Conservation (phyloP, 1,140 invertebrate genomes). For the Drosophila serrata region DNA sequence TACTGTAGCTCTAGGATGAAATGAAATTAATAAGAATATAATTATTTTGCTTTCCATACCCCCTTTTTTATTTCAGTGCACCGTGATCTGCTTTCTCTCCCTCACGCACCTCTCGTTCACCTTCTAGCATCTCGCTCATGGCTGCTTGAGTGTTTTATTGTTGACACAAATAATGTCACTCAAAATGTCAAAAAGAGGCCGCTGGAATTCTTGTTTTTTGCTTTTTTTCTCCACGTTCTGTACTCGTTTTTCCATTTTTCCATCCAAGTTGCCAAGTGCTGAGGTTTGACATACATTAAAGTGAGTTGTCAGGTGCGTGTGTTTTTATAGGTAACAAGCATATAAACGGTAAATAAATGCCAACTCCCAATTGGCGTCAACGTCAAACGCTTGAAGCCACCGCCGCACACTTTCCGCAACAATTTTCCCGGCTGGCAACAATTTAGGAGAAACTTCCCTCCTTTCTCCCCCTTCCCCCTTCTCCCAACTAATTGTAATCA, state of each 20-base stretch:
- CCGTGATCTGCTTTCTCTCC: slow-evolving; percentile 16
- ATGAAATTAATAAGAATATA: too few species aligned
- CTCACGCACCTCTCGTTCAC: slow-evolving; percentile 5
- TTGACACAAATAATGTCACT: slow-evolving; percentile 83
- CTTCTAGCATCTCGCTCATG: slow-evolving; percentile 31
- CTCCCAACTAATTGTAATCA: slow-evolving; percentile 53
- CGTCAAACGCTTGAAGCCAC: background rate
- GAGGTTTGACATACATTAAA: slow-evolving; percentile 77
- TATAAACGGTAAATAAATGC: slow-evolving; percentile 36
- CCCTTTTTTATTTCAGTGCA: slow-evolving; percentile 5
- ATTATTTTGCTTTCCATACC: too few species aligned
- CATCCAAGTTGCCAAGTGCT: slow-evolving; percentile 45
- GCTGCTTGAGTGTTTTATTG: slow-evolving; percentile 78
- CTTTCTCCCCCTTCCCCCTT: background rate
- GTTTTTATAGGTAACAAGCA: slow-evolving; percentile 45
- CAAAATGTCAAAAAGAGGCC: slow-evolving; percentile 80
- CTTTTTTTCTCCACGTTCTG: slow-evolving; percentile 4
- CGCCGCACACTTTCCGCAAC: slow-evolving; percentile 32
- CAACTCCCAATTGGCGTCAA: slow-evolving; percentile 34
- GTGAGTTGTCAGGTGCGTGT: slow-evolving; percentile 77
- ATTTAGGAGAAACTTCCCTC: slow-evolving; percentile 27
- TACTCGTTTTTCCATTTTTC: slow-evolving; percentile 6
- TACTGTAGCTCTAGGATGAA: too few species aligned
- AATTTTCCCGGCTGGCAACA: slow-evolving; percentile 40
- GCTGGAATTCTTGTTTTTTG: slow-evolving; percentile 59